Percentiles rank a stretch among this genome's conserved stretches.
Evolutionary conservation across 2,113 vertebrate species (phyloP).

Genomic region (Athene noctua): DNA sequence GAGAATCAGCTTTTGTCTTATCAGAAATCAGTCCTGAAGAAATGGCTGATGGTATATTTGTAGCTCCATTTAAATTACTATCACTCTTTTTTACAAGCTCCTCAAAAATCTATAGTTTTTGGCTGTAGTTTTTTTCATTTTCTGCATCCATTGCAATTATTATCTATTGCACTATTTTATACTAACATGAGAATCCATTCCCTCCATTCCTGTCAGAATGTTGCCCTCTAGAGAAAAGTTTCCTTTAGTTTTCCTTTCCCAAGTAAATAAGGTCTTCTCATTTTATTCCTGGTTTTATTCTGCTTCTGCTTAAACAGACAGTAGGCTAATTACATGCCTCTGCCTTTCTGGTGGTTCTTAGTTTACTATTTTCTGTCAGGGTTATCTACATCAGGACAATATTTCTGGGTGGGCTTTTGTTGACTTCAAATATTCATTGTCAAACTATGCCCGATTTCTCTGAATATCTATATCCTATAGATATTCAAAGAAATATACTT

Average conservation of each 20-base stretch:
- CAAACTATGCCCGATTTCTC: not conserved
- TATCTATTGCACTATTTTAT: not conserved
- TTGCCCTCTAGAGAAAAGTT: not conserved
- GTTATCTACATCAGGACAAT: not conserved
- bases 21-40: not conserved
- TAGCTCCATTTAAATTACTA: not conserved
- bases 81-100: not conserved
- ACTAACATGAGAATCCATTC: not conserved
- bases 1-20: not conserved
- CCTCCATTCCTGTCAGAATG: not conserved
- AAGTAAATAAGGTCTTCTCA: not conserved
- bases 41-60: not conserved
- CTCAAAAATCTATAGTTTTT: not conserved
- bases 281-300: not conserved
- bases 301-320: not conserved
- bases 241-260: not conserved
- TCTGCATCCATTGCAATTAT: not conserved
- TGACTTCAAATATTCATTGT: not conserved
- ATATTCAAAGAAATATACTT: not conserved
- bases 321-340: not conserved
- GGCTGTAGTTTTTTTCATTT: not conserved
- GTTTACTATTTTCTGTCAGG: not conserved
- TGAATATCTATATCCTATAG: no score
- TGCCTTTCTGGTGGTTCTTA: not conserved
- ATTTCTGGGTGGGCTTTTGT: not conserved